phyloP scores from a whole-genome alignment of 2,797 vertebrate genomes.

The Pitangus sulphuratus region DNA sequence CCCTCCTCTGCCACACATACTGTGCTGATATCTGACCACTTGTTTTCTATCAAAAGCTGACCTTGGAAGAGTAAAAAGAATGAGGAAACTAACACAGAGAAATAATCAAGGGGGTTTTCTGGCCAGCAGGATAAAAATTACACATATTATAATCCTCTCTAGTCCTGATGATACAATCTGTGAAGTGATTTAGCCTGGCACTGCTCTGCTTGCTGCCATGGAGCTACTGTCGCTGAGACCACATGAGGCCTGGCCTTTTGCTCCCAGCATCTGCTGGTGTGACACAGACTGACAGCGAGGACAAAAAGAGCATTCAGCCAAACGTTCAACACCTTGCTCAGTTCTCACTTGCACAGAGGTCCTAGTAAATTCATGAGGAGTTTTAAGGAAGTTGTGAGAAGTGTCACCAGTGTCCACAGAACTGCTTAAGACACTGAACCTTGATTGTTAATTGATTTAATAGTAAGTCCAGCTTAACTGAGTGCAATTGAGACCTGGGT shows the following conservation, averaged over 20 bases:
- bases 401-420: background rate
- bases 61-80: background rate
- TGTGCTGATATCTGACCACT: background rate
- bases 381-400: background rate
- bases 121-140: background rate
- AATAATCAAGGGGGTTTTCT: background rate
- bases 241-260: constrained; percentile 51
- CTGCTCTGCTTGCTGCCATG: constrained; percentile 26
- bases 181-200: constrained; percentile 23
- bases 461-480: background rate
- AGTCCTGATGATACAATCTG: background rate
- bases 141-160: background rate
- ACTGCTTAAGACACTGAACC: background rate
- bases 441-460: background rate
- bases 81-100: background rate
- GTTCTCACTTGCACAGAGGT: background rate
- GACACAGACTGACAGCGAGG: constrained; percentile 40
- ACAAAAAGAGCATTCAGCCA: constrained; percentile 37
- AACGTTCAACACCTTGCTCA: background rate
- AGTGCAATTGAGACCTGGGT: background rate
- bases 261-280: constrained; percentile 53
- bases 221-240: constrained; percentile 1
- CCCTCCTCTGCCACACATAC: background rate
- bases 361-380: background rate
- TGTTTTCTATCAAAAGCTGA: background rate